A percentile compares a stretch with the other conserved stretches of the same genome.
Conservation (phyloP, 1,140 invertebrate genomes). For the Oryctes rhinoceros region DNA sequence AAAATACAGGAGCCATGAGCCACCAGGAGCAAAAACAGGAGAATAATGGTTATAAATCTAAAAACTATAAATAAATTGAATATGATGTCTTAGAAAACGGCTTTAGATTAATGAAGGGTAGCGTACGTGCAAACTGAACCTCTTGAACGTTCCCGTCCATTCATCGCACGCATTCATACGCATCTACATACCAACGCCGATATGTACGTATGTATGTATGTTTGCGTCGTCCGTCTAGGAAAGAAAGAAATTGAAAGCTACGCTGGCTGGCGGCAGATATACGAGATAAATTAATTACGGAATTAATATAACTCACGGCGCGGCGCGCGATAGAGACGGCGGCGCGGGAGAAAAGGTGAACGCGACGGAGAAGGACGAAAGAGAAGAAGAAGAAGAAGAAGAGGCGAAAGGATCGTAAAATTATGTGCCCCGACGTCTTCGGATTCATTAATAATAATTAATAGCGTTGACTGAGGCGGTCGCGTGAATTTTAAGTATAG, state of each 20-base stretch:
- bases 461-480: conserved; percentile 20
- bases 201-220: not conserved
- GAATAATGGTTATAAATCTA: too few species aligned
- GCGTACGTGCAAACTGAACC: too few species aligned
- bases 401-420: conserved; percentile 11
- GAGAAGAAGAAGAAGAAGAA: not conserved
- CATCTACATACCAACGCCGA: not conserved
- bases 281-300: conserved; percentile 18
- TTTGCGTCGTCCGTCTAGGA: not conserved
- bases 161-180: too few species aligned
- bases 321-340: not conserved
- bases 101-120: too few species aligned
- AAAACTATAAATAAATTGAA: too few species aligned
- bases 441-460: conserved; percentile 23
- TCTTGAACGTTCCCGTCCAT: too few species aligned
- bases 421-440: conserved; percentile 20
- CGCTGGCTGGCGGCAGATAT: conserved; percentile 12
- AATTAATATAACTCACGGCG: conserved; percentile 15
- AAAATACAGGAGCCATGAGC: too few species aligned
- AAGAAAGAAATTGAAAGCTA: conserved; percentile 22
- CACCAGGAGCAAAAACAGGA: too few species aligned
- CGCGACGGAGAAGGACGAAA: not conserved
- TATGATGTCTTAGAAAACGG: too few species aligned
- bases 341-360: not conserved
- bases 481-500: conserved; percentile 21